Conservation (phyloP, 2,888 invertebrate genomes). For the Catocala nupta region DNA sequence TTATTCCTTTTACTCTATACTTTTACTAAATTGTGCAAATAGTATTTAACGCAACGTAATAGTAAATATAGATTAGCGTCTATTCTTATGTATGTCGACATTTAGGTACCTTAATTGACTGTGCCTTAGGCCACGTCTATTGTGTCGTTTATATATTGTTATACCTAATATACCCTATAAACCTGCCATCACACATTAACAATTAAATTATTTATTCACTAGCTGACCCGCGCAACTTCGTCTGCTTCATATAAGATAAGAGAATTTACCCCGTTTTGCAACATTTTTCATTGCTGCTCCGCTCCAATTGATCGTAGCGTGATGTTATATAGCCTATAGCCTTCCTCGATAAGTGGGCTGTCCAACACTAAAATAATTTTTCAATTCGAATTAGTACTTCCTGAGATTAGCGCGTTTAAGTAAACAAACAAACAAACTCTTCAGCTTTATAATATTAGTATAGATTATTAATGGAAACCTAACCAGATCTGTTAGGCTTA, state of each 20-base stretch:
- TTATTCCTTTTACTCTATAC: not conserved
- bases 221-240: not conserved
- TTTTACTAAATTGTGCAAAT: too few relatives aligned
- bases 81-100: slow-evolving; percentile 35
- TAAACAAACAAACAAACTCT: too few relatives aligned
- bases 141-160: slow-evolving; percentile 38
- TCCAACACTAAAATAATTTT: too few relatives aligned
- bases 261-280: too few relatives aligned
- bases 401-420: too few relatives aligned
- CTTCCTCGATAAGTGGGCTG: too few relatives aligned
- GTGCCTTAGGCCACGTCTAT: slow-evolving; percentile 28
- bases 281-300: too few relatives aligned
- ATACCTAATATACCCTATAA: slow-evolving; percentile 35
- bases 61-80: slow-evolving; percentile 5
- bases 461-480: slow-evolving; percentile 6
- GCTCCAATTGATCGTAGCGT: too few relatives aligned
- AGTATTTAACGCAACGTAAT: too few relatives aligned
- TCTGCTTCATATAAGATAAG: too few relatives aligned
- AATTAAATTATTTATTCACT: slow-evolving; percentile 23
- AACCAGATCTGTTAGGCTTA: slow-evolving; percentile 11
- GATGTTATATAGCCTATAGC: too few relatives aligned
- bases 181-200: slow-evolving; percentile 15
- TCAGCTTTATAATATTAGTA: not conserved
- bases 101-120: slow-evolving; percentile 43
- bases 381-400: too few relatives aligned